phyloP scores from a whole-genome alignment of 2,888 invertebrate species.

The Patella ulyssiponensis region DNA sequence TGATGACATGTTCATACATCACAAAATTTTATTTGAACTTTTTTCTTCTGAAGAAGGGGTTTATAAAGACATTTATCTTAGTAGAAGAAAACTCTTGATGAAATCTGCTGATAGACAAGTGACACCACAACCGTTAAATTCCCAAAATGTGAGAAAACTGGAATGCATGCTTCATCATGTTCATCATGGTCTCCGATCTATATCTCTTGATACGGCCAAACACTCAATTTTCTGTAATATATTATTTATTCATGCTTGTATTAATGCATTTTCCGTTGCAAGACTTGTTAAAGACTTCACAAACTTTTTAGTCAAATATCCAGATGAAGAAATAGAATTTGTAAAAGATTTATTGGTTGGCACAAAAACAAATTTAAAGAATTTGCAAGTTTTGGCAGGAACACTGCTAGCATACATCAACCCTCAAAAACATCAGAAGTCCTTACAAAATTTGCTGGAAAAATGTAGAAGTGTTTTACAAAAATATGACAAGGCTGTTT shows the following conservation, averaged over 20 bases:
- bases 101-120: conserved; percentile 64
- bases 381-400: conserved; percentile 46
- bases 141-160: conserved; percentile 55
- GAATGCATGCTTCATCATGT: conserved; percentile 57
- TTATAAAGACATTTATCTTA: conserved; percentile 54
- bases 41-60: conserved; percentile 55
- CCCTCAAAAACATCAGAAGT: conserved; percentile 30
- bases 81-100: conserved; percentile 54
- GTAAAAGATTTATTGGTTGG: conserved; percentile 64
- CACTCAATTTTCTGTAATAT: conserved; percentile 54
- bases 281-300: conserved; percentile 81
- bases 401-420: conserved; percentile 48
- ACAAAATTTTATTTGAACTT: conserved; percentile 54
- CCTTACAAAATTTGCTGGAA: conserved; percentile 41
- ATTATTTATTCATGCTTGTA: conserved; percentile 50
- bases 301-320: conserved; percentile 85
- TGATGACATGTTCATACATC: conserved; percentile 44
- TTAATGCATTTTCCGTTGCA: conserved; percentile 70
- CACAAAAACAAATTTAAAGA: conserved; percentile 40
- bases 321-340: conserved; percentile 83
- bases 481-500: conserved; percentile 37
- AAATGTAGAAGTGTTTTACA: conserved; percentile 42
- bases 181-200: conserved; percentile 35
- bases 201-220: conserved; percentile 45
- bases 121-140: conserved; percentile 53